Percentiles rank a stretch among this genome's conserved stretches.
These are phyloP conservation scores for Eulemur mongoz DNA, from an alignment of 2,797 vertebrate species.

Conservation along the genomic window DNA sequence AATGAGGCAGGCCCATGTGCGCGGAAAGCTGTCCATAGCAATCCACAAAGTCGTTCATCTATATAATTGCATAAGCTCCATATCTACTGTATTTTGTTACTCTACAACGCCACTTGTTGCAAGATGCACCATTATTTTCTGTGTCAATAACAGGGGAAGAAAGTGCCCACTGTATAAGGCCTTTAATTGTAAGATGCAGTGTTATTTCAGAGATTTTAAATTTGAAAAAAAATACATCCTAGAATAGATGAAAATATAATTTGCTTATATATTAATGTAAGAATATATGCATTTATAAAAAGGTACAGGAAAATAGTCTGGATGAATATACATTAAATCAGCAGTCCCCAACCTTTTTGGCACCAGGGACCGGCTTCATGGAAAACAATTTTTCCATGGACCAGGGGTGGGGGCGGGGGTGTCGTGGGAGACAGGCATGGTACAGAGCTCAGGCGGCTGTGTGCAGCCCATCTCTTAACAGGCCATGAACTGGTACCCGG, in stretches of 20 bases:
- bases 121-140: neutral
- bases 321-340: neutral
- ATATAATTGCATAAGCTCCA: neutral
- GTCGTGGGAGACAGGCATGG: no score
- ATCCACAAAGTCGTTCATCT: neutral
- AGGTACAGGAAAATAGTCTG: neutral
- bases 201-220: neutral
- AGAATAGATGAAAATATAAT: neutral
- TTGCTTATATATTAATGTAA: neutral
- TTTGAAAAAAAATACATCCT: neutral
- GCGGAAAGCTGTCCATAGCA: neutral
- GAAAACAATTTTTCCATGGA: no score
- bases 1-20: neutral
- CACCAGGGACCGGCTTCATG: no score
- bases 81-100: neutral
- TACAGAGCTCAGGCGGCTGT: no score
- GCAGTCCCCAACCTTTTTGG: no score
- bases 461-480: no score
- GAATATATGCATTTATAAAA: neutral
- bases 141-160: neutral
- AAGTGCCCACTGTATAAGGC: neutral
- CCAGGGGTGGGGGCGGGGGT: no score
- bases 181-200: neutral
- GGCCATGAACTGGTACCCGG: no score
- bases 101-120: neutral